phyloP scores from a whole-genome alignment of 2,888 invertebrate species.

The Therioaphis trifolii region DNA sequence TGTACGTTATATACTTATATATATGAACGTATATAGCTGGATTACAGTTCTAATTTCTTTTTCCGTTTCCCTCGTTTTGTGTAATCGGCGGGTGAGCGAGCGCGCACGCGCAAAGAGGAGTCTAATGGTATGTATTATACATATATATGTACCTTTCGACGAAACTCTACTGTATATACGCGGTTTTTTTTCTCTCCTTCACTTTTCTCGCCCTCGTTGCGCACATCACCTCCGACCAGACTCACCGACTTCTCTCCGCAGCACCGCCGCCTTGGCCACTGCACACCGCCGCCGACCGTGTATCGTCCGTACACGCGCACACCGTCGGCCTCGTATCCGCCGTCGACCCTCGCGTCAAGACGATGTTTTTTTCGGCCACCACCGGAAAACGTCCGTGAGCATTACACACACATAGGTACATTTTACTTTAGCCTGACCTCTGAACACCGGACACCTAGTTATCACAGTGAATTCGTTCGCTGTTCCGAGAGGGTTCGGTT shows the following conservation, averaged over 20 bases:
- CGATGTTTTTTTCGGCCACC: background rate
- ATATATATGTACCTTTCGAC: constrained; percentile 15
- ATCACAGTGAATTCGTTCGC: too few relatives aligned
- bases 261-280: background rate
- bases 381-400: too few relatives aligned
- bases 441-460: too few relatives aligned
- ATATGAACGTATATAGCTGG: background rate
- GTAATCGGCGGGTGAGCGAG: constrained; percentile 17
- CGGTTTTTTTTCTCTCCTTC: background rate
- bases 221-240: background rate
- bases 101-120: background rate
- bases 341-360: background rate
- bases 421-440: too few relatives aligned
- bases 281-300: background rate
- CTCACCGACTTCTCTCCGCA: background rate
- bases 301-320: background rate
- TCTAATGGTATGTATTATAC: constrained; percentile 4
- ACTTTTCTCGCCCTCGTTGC: background rate
- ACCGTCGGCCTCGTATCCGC: background rate
- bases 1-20: background rate
- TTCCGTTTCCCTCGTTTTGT: constrained; percentile 53
- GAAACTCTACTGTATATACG: background rate
- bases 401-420: too few relatives aligned
- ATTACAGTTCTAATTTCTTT: constrained; percentile 62
- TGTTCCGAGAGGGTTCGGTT: too few relatives aligned